phyloP scores from a whole-genome alignment of 92 coral and sea anemone genomes.

The Galaxea fascicularis region DNA sequence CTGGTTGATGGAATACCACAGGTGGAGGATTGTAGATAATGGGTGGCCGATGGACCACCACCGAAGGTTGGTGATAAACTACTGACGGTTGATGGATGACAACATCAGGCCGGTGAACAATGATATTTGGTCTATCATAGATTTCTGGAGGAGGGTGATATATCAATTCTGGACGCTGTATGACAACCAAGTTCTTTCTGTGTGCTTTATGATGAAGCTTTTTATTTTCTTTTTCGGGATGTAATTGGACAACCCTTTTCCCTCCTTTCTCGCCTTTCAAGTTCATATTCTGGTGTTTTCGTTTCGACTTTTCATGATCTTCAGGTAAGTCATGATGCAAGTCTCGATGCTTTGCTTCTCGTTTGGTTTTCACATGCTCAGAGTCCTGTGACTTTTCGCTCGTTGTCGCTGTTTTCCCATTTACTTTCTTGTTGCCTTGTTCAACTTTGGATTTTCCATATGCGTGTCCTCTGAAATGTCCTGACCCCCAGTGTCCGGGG shows the following conservation, averaged over 20 bases:
- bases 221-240: conserved; percentile 35
- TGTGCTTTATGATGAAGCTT: conserved; percentile 63
- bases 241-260: conserved; percentile 17
- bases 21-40: conserved; percentile 83
- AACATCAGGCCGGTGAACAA: conserved; percentile 91
- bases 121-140: conserved; percentile 78
- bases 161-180: conserved; percentile 77
- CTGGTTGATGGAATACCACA: conserved; percentile 89
- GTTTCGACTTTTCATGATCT: not conserved
- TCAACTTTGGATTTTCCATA: conserved; percentile 85
- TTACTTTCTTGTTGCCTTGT: not conserved
- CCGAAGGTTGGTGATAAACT: conserved; percentile 91
- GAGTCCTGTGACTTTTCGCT: not conserved
- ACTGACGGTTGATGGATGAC: conserved; percentile 87
- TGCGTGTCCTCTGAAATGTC: conserved; percentile 68
- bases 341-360: conserved; percentile 14
- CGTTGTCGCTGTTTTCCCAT: not conserved
- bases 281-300: not conserved
- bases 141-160: conserved; percentile 94
- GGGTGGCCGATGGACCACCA: conserved; percentile 87
- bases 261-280: conserved; percentile 15
- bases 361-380: not conserved
- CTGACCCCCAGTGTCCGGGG: conserved; percentile 76
- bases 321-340: conserved; percentile 32
- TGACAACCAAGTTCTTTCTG: conserved; percentile 79